Conservation (phyloP, 2,113 vertebrate species). For the Dicrurus megarhynchus region DNA sequence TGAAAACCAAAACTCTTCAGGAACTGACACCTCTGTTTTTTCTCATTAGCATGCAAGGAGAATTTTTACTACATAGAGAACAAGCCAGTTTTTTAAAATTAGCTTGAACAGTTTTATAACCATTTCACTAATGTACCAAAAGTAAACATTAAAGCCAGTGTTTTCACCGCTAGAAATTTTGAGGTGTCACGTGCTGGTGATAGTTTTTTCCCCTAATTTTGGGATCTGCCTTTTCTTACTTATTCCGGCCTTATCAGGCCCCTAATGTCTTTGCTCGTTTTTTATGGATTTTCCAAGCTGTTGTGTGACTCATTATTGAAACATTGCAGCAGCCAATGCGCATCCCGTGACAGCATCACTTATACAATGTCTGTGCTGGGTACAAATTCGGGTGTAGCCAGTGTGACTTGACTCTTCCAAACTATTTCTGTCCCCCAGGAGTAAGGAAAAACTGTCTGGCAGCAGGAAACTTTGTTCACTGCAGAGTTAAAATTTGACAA, state of each 20-base stretch:
- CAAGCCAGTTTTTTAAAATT: background rate
- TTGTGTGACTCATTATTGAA: constrained; percentile 68
- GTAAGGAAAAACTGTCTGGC: background rate
- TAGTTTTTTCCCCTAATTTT: background rate
- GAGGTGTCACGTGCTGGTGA: background rate
- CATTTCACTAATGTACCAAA: background rate
- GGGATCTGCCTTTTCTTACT: background rate
- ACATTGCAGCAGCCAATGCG: constrained; percentile 40
- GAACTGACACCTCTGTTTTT: background rate
- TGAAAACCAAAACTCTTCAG: background rate
- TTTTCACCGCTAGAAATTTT: background rate
- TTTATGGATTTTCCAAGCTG: constrained; percentile 55
- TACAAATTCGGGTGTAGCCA: constrained; percentile 35
- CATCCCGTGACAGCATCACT: constrained; percentile 59
- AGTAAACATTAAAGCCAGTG: background rate
- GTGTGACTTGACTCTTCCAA: background rate
- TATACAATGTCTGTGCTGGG: constrained; percentile 16
- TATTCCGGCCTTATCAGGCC: constrained; percentile 18
- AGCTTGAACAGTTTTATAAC: background rate
- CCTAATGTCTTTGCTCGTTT: background rate
- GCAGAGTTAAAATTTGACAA: background rate
- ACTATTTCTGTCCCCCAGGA: background rate
- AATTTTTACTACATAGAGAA: background rate
- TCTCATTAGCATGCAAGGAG: background rate
- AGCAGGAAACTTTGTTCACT: background rate